phyloP scores from a whole-genome alignment of 2,797 vertebrate species.

The Malacoraja senta region DNA sequence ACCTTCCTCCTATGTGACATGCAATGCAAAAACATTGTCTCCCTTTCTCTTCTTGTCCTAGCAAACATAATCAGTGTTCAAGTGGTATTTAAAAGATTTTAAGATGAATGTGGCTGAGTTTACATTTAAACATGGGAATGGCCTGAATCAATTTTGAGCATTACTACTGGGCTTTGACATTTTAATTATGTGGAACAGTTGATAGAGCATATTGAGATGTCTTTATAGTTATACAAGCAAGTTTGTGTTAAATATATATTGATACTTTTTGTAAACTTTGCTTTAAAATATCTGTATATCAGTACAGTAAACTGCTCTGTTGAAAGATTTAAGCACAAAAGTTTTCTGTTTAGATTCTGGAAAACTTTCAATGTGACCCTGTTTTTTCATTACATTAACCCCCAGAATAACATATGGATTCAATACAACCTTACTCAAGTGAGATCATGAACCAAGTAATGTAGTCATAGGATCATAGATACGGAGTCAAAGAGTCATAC shows the following conservation, averaged over 20 bases:
- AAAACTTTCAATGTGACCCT: neutral
- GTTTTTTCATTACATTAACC: neutral
- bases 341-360: too few species aligned
- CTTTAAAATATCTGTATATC: neutral
- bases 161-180: neutral
- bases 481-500: too few species aligned
- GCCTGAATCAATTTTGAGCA: neutral
- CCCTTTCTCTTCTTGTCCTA: neutral
- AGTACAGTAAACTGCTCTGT: neutral
- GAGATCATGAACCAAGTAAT: neutral
- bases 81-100: neutral
- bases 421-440: constrained; percentile 45
- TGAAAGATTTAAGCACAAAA: neutral
- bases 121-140: neutral
- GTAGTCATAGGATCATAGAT: too few species aligned
- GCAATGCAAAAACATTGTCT: neutral
- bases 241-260: neutral
- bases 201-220: neutral
- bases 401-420: constrained; percentile 39
- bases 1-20: neutral
- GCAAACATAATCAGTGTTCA: neutral
- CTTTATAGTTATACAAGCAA: neutral
- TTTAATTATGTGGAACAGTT: neutral
- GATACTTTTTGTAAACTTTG: neutral
- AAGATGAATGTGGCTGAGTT: neutral